Conservation (phyloP, 2,797 vertebrate genomes). For the Sarcoramphus papa region DNA sequence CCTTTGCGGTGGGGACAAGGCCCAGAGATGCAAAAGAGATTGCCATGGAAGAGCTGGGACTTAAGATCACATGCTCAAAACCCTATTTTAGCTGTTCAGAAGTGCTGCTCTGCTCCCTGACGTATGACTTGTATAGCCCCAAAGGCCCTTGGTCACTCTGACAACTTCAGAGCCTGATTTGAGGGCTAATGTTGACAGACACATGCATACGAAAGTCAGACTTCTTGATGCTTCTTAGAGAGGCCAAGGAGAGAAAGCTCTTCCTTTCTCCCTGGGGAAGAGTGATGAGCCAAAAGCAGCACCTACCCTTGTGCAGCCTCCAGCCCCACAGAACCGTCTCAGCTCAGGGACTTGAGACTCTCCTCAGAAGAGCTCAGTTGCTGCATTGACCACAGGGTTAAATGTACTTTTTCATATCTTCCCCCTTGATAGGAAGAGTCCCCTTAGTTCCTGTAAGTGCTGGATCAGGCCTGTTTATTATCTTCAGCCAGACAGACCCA, state of each 20-base stretch:
- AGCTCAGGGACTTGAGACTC: neutral
- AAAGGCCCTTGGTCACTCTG: neutral
- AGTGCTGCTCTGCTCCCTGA: neutral
- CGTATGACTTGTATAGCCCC: no score
- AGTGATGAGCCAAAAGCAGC: neutral
- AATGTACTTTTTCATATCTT: neutral
- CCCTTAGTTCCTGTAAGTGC: neutral
- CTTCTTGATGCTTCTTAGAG: neutral
- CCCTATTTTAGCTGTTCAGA: neutral
- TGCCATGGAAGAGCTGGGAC: neutral
- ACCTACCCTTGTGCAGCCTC: neutral
- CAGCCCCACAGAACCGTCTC: neutral
- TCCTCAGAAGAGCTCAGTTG: neutral
- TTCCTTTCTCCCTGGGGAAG: neutral
- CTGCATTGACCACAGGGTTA: neutral
- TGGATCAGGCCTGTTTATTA: neutral
- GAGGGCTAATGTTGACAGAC: neutral
- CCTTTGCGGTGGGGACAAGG: neutral
- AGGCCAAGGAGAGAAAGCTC: neutral
- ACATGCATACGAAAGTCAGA: neutral
- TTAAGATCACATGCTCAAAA: neutral
- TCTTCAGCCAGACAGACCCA: neutral
- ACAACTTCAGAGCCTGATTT: neutral
- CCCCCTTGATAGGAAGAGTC: neutral
- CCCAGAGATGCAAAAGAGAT: neutral